Conservation (phyloP, 2,888 invertebrate genomes). For the Conus canariensis region DNA sequence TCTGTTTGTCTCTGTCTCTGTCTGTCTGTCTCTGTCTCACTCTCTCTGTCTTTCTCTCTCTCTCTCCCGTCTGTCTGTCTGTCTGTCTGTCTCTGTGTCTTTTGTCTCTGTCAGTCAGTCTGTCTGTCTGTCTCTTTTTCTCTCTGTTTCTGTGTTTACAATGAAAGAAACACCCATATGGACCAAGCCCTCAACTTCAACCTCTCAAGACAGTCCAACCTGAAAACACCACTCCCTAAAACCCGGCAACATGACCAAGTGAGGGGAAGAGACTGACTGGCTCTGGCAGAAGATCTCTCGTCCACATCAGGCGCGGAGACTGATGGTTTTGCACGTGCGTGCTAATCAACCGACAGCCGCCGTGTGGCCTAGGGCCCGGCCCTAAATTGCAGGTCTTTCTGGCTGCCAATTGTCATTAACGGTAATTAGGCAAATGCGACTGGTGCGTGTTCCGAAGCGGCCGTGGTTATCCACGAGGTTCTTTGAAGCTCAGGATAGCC, state of each 20-base stretch:
- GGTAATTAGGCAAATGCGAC: slow-evolving; percentile 14
- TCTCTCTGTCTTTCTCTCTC: neutral
- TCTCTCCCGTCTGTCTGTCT: neutral
- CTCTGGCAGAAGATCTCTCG: neutral
- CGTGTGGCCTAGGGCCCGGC: neutral
- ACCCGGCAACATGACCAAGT: no score
- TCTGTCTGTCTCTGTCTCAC: no score
- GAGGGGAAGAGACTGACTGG: neutral
- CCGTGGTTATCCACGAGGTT: neutral
- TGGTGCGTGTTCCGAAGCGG: neutral
- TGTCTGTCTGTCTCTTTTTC: neutral
- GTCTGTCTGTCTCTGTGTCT: neutral
- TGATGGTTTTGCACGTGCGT: slow-evolving; percentile 2
- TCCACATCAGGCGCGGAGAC: neutral
- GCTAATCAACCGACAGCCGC: neutral
- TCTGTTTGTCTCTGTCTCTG: no score
- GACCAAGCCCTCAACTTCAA: no score
- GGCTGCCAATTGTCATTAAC: neutral
- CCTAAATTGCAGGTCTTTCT: neutral
- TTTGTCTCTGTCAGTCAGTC: neutral
- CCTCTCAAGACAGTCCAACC: no score
- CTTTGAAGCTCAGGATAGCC: neutral
- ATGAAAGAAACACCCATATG: no score
- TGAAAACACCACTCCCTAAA: no score
- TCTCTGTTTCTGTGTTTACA: neutral